Evolutionary conservation across 2,113 vertebrate species (phyloP), one percentile per base, ranked within the genome.

Genomic region (Thalassarche chlororhynchos): DNA sequence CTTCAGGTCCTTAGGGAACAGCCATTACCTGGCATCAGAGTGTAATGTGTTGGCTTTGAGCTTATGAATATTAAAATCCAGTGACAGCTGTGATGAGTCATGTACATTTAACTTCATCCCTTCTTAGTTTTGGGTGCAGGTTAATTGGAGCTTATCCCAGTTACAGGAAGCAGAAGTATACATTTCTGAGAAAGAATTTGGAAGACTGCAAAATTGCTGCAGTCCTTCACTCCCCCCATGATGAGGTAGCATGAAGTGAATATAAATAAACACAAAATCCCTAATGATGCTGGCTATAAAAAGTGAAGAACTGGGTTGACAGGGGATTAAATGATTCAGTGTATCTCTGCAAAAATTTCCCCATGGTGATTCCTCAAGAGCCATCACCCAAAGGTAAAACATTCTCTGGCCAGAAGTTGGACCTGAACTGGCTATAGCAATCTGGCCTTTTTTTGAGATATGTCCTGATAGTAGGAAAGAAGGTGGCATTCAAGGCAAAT

Each of bases 61-160:
- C 26, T 92, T 92, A 71, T 62, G 81, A 88, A 25, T 82, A 93
- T 9, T 86, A 90, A 95, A 91, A 89, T 19, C 84, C 68, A 83
- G 80, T 91, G 92, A 92, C 62, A 93, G 80, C 89, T 71, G 52
- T 21, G 28, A 84, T 68, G 88, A 85, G 80, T 80, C 36, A 28
- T 12, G 54, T 12, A n/a, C 66, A 18, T 52, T 62, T 31, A 19
- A 70, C 44, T 69, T 58, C 78, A 76, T 12, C 36, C 51, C 70
- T 78, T 32, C 80, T 65, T 84, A 84, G 25, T 89, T 65, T 65
- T 75, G 70, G 91, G 66, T 76, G 86, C 74, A 90, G 88, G 84
- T 89, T 89, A 57, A 84, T 61, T 64, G 28, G 69, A 65, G 57
- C 19, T 46, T 57, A 9, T 36, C 29, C 51, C 52, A 62, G 32